Base-by-base conservation (phyloP, 92 coral and sea anemone species). In the Phymanthus crucifer region DNA sequence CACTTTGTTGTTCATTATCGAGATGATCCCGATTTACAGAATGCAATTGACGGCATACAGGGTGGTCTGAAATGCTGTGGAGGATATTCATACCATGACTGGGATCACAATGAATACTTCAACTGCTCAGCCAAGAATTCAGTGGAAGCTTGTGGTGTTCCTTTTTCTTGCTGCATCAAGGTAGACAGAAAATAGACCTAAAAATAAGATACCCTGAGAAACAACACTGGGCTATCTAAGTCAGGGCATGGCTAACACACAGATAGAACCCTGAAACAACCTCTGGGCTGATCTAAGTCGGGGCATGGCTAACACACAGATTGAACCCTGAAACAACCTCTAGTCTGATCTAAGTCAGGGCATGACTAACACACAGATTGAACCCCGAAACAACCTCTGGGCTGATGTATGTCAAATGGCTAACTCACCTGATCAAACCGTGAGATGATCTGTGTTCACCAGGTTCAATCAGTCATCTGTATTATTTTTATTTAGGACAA, bases 141-240 rank as follows among this genome's bases (percentile, higher is more conserved):
- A 45, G 93, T 94, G 2, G 89, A 92, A 85, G 91, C 98, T n/a
- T 94, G 98, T 88, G 98, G 98, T 16, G 98, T 92, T 18, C 98
- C 98, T 4, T 90, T 69, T 82, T 94, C 98, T n/a, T 94, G 97
- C 68, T 94, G 98, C 34, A 83, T 67, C 14, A 74, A 74, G 83
- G 98, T 94, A 32, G 66, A 34, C 27, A 54, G 4, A 48, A 19
- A 2, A 48, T 10, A 50, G 16, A 50, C 23, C 57, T 50, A 21
- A 50, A 50, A 50, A 50, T 50, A n/a, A n/a, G n/a, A n/a, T n/a
- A n/a, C n/a, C n/a, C n/a, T n/a, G n/a, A n/a, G n/a, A n/a, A n/a
- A n/a, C n/a, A n/a, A n/a, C n/a, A n/a, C n/a, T n/a, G n/a, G n/a
- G n/a, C 10, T 0, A 38, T 38, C 43, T 38, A 38, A 38, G 43